Evolutionary conservation across 2,888 invertebrate genomes (phyloP).

Genomic region (Synergus laeviventris): DNA sequence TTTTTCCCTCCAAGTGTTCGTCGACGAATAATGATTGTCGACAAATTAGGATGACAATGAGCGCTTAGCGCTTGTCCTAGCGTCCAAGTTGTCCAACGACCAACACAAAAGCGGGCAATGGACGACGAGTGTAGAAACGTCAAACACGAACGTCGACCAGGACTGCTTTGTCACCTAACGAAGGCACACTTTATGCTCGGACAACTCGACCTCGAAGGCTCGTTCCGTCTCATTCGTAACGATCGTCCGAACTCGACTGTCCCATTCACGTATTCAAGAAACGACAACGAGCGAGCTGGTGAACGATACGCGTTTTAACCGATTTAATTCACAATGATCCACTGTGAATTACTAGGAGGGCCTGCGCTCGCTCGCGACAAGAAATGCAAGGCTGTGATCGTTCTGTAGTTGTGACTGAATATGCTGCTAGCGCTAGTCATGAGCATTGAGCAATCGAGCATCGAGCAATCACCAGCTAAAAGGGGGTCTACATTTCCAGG

Average conservation of each 20-base stretch:
- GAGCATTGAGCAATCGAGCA: background rate
- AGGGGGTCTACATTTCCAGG: conserved; percentile 7
- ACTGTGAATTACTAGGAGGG: conserved; percentile 17
- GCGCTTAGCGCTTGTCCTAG: conserved; percentile 8
- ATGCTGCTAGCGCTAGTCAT: background rate
- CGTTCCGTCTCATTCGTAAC: conserved; percentile 36
- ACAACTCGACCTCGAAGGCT: conserved; percentile 24
- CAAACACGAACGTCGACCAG: conserved; percentile 37
- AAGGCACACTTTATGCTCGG: conserved; percentile 36
- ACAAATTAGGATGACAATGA: background rate
- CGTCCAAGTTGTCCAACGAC: conserved; percentile 22
- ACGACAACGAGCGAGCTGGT: background rate
- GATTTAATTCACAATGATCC: conserved; percentile 34
- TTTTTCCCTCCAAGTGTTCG: conserved; percentile 19
- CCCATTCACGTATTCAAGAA: conserved; percentile 28
- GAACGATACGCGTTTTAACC: background rate
- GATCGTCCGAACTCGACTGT: conserved; percentile 16
- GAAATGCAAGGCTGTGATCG: conserved; percentile 22
- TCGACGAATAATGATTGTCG: conserved; percentile 13
- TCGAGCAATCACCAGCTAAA: background rate
- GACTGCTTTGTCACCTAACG: conserved; percentile 33
- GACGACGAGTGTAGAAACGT: conserved; percentile 33
- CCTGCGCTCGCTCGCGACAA: conserved; percentile 18
- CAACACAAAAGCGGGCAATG: conserved; percentile 28
- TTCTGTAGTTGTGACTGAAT: background rate